A percentile compares a stretch with the other conserved stretches of the same genome.
These are phyloP conservation scores for Matsumurasca onukii DNA, from an alignment of 1,140 invertebrate species.

Conservation along the genomic window DNA sequence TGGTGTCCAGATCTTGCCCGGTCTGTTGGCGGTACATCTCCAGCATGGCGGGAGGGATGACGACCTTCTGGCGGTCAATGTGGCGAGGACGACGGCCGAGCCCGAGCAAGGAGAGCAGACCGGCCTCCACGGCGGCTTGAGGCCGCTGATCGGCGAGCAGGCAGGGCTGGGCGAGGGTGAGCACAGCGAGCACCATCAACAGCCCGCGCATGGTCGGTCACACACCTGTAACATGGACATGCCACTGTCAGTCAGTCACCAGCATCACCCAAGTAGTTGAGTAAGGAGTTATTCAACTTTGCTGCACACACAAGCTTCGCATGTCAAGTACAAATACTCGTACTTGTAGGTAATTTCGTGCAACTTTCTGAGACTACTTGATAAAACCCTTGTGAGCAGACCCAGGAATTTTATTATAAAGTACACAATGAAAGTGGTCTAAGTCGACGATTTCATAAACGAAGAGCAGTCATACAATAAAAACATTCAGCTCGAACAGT, in stretches of 20 bases:
- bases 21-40: slow-evolving; percentile 71
- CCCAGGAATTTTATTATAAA: too few species aligned
- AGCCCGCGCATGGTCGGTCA: slow-evolving; percentile 54
- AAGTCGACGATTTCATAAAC: too few species aligned
- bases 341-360: too few species aligned
- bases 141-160: slow-evolving; percentile 34
- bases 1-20: slow-evolving; percentile 54
- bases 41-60: slow-evolving; percentile 76
- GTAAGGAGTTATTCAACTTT: neutral
- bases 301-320: neutral
- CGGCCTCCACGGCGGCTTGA: slow-evolving; percentile 55
- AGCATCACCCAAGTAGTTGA: neutral
- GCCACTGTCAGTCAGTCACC: neutral
- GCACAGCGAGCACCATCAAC: slow-evolving; percentile 53
- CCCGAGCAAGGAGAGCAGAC: slow-evolving; percentile 72
- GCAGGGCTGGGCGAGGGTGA: slow-evolving; percentile 49
- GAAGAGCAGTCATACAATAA: too few species aligned
- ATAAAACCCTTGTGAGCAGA: too few species aligned
- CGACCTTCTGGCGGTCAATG: slow-evolving; percentile 50
- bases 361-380: too few species aligned
- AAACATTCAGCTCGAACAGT: too few species aligned
- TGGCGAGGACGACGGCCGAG: slow-evolving; percentile 62
- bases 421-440: too few species aligned
- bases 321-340: neutral
- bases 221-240: slow-evolving; percentile 50